phyloP scores from a whole-genome alignment of 2,797 vertebrate genomes.

The Arrhamphus sclerolepis region DNA sequence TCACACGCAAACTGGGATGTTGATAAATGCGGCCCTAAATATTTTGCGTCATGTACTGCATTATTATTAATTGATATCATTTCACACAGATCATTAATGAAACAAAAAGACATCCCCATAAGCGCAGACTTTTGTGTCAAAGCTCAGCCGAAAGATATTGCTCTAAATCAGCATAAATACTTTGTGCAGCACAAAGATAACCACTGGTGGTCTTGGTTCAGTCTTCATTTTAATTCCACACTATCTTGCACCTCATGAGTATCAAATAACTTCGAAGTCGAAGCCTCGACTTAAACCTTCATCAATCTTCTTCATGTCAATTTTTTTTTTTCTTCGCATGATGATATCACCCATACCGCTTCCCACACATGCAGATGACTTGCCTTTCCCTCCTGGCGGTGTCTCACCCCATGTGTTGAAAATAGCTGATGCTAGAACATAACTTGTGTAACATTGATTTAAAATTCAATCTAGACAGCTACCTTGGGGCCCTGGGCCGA shows the following conservation, averaged over 20 bases:
- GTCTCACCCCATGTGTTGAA: slow-evolving; percentile 56
- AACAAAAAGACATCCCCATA: slow-evolving; percentile 12
- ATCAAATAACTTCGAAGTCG: slow-evolving; percentile 53
- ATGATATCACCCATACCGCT: slow-evolving; percentile 49
- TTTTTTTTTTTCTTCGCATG: slow-evolving; percentile 31
- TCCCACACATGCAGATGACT: slow-evolving; percentile 69
- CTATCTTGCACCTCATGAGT: slow-evolving; percentile 31
- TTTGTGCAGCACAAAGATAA: slow-evolving; percentile 19
- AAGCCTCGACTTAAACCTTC: slow-evolving; percentile 37
- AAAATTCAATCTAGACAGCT: slow-evolving; percentile 71
- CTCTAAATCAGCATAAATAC: slow-evolving; percentile 8
- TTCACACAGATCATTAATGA: background rate
- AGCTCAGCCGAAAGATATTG: slow-evolving; percentile 28
- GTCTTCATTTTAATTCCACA: slow-evolving; percentile 28
- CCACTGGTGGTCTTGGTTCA: slow-evolving; percentile 19
- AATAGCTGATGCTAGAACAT: slow-evolving; percentile 63
- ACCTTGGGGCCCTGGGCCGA: slow-evolving; percentile 42
- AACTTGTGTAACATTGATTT: slow-evolving; percentile 74
- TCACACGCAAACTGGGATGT: too few relatives aligned
- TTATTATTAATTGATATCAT: too few relatives aligned
- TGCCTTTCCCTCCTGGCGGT: slow-evolving; percentile 47
- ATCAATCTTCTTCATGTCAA: slow-evolving; percentile 42
- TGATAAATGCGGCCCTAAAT: too few relatives aligned
- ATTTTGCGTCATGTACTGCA: too few relatives aligned
- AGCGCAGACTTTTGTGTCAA: background rate